phyloP scores from a whole-genome alignment of 2,797 vertebrate genomes.

The Lateolabrax maculatus region DNA sequence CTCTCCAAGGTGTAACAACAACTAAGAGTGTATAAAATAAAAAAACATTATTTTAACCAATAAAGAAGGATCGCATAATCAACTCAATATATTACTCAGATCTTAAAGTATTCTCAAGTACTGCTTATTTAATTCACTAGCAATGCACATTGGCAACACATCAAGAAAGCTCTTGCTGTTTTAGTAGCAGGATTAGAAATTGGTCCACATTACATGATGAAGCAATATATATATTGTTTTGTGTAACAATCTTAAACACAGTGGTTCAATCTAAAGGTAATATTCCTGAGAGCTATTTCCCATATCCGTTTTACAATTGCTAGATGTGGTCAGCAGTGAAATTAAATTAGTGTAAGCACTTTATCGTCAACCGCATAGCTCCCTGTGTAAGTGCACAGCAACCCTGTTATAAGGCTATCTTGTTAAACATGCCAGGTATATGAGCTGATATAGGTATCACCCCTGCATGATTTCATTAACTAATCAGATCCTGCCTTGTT shows the following conservation, averaged over 20 bases:
- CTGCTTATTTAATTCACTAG: conserved; percentile 38
- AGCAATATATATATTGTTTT: conserved; percentile 48
- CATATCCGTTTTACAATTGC: conserved; percentile 60
- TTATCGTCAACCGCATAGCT: conserved; percentile 67
- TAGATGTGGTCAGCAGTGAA: conserved; percentile 73
- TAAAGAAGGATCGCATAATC: conserved; percentile 67
- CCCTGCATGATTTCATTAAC: conserved; percentile 74
- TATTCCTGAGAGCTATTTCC: conserved; percentile 69
- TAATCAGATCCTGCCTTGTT: conserved; percentile 77
- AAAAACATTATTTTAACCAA: conserved; percentile 75
- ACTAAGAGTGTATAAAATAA: conserved; percentile 67
- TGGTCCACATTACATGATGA: conserved; percentile 49
- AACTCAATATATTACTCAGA: conserved; percentile 57
- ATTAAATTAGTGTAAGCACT: conserved; percentile 76
- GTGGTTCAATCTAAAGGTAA: conserved; percentile 65
- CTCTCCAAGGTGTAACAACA: conserved; percentile 64
- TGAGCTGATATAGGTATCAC: conserved; percentile 61
- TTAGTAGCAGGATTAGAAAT: conserved; percentile 52
- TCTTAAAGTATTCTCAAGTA: conserved; percentile 30
- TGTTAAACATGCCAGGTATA: conserved; percentile 54
- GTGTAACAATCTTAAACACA: conserved; percentile 62
- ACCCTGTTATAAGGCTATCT: conserved; percentile 62
- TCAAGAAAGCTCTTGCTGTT: conserved; percentile 34
- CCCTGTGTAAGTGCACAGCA: conserved; percentile 61
- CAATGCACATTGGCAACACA: conserved; percentile 14